Conservation (phyloP, 2,113 vertebrate species). For the Sander lucioperca region DNA sequence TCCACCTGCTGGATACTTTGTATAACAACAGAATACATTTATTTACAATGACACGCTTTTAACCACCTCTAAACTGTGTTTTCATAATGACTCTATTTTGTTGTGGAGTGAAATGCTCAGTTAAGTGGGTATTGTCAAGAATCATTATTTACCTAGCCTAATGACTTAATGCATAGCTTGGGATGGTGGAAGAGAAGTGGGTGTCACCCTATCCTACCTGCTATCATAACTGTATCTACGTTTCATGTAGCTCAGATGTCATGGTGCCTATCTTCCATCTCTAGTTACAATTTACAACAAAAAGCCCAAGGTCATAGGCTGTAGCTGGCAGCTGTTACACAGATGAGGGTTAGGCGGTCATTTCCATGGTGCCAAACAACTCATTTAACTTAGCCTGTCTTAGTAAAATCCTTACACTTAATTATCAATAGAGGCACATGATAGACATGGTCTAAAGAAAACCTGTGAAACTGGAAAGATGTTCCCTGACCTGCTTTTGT, state of each 20-base stretch:
- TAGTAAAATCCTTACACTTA: neutral
- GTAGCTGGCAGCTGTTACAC: slow-evolving; percentile 37
- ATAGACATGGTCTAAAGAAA: neutral
- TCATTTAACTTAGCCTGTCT: slow-evolving; percentile 15
- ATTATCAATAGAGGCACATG: slow-evolving; percentile 4
- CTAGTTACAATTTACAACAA: slow-evolving; percentile 71
- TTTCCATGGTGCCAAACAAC: slow-evolving; percentile 30
- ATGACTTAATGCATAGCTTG: slow-evolving; percentile 19
- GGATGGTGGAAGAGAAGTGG: slow-evolving; percentile 22
- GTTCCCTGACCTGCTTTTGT: slow-evolving; percentile 30
- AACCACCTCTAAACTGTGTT: neutral
- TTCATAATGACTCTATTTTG: slow-evolving; percentile 3
- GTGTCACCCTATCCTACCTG: slow-evolving; percentile 52
- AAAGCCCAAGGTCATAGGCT: slow-evolving; percentile 49
- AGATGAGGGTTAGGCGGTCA: slow-evolving; percentile 41
- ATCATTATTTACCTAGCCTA: slow-evolving; percentile 27
- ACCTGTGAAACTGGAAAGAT: slow-evolving; percentile 4
- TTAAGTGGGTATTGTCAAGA: slow-evolving; percentile 27
- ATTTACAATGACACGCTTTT: neutral
- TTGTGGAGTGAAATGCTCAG: slow-evolving; percentile 5
- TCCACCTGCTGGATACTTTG: slow-evolving; percentile 65
- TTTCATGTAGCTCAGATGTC: slow-evolving; percentile 65
- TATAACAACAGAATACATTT: neutral
- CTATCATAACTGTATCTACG: slow-evolving; percentile 64
- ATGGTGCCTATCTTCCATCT: slow-evolving; percentile 54